Percentiles rank a stretch among this genome's conserved stretches.
These are phyloP conservation scores for Sinelater perroti DNA, from an alignment of 2,888 invertebrate genomes.

Conservation along the genomic window DNA sequence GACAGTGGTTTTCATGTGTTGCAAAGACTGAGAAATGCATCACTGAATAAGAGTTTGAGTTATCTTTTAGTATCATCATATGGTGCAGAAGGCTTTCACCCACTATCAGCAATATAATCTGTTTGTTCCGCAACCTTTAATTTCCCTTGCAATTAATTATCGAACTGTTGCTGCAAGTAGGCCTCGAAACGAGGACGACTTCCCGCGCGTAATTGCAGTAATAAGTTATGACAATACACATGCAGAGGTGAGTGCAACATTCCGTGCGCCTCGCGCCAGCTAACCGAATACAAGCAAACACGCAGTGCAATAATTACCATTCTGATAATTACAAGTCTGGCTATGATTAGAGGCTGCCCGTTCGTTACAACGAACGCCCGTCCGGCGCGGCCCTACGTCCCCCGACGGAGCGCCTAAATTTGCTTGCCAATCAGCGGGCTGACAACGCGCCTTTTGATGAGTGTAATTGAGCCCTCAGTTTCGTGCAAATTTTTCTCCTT, in stretches of 20 bases:
- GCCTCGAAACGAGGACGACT: neutral
- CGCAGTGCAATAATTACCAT: conserved; percentile 56
- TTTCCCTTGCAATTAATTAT: too few species aligned
- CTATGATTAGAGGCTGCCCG: conserved; percentile 56
- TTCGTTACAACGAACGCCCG: conserved; percentile 50
- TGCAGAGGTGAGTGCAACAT: conserved; percentile 50
- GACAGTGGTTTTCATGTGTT: too few species aligned
- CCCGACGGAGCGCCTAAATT: conserved; percentile 44
- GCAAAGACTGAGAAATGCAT: too few species aligned
- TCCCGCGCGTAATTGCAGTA: neutral
- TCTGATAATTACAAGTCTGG: conserved; percentile 55
- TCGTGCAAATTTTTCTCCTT: conserved; percentile 51
- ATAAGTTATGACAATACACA: conserved; percentile 32
- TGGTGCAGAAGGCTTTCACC: too few species aligned
- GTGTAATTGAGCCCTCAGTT: conserved; percentile 58
- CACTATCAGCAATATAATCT: too few species aligned
- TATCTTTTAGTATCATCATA: neutral
- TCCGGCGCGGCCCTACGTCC: conserved; percentile 29
- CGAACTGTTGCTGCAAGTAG: too few species aligned
- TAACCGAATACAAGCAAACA: conserved; percentile 55
- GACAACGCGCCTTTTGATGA: conserved; percentile 49
- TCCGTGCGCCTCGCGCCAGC: conserved; percentile 49
- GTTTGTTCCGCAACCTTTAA: too few species aligned
- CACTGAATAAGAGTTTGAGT: neutral
- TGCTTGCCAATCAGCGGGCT: conserved; percentile 49